These are phyloP conservation scores for Panagrolaimus sp. DNA, from an alignment of 1,140 invertebrate species.

Conservation along the genomic window DNA sequence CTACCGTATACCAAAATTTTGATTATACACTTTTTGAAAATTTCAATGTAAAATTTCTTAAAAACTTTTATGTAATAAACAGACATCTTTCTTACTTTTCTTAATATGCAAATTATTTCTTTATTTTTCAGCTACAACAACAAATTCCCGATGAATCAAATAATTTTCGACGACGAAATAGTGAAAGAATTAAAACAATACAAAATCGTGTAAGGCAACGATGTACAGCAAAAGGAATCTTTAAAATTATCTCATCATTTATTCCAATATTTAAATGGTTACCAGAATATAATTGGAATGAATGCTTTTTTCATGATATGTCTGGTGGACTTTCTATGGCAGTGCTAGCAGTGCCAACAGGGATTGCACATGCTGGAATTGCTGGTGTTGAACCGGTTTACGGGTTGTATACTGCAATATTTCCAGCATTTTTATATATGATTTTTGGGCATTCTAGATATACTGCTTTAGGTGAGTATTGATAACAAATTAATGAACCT, in stretches of 20 bases:
- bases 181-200: too few species aligned
- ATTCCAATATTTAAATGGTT: conserved; percentile 9
- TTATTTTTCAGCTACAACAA: too few species aligned
- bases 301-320: conserved; percentile 36
- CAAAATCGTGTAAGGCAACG: too few species aligned
- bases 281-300: conserved; percentile 14
- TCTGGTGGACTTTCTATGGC: conserved; percentile 41
- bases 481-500: too few species aligned
- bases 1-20: too few species aligned
- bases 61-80: too few species aligned
- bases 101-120: too few species aligned
- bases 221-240: not conserved
- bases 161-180: too few species aligned
- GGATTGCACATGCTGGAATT: conserved; percentile 54
- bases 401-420: conserved; percentile 55
- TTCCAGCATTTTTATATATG: conserved; percentile 55
- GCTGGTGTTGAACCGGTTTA: conserved; percentile 56
- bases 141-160: too few species aligned
- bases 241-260: not conserved
- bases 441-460: conserved; percentile 56
- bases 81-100: too few species aligned
- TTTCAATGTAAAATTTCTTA: too few species aligned
- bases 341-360: conserved; percentile 38
- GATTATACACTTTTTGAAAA: too few species aligned
- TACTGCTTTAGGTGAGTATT: conserved; percentile 42